A percentile compares a stretch with the other conserved stretches of the same genome.
Evolutionary conservation across 2,888 invertebrate species (phyloP).

Genomic region (Dendrolimus houi): DNA sequence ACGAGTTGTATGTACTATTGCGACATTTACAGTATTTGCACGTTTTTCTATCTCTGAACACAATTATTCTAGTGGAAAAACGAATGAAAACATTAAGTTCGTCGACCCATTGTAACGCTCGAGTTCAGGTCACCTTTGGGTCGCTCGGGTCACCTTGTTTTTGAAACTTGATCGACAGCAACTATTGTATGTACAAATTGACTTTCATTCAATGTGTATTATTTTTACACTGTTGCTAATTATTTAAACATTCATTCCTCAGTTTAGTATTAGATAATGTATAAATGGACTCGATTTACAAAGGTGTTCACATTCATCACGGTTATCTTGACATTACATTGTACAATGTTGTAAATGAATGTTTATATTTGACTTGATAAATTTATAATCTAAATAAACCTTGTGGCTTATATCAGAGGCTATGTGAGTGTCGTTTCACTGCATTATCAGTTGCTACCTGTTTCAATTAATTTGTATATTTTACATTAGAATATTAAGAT

Average conservation of each 20-base stretch:
- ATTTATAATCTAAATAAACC: conserved; percentile 10
- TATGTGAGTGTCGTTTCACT: not conserved
- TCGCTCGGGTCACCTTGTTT: conserved; percentile 67
- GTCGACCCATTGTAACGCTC: conserved; percentile 46
- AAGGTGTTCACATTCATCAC: not conserved
- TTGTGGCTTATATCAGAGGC: conserved; percentile 11
- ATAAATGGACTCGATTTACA: not conserved
- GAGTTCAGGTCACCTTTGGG: conserved; percentile 61
- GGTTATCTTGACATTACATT: not conserved
- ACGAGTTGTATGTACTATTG: not conserved
- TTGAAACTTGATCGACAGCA: conserved; percentile 63
- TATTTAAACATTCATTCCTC: no score
- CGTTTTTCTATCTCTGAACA: conserved; percentile 13
- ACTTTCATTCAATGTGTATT: conserved; percentile 46
- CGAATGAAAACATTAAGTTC: conserved; percentile 41
- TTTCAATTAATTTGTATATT: not conserved
- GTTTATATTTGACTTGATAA: conserved; percentile 6
- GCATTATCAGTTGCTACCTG: not conserved
- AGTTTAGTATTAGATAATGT: no score
- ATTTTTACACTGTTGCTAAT: conserved; percentile 20
- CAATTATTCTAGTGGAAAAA: conserved; percentile 22
- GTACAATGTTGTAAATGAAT: not conserved
- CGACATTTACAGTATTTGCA: not conserved
- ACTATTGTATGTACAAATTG: conserved; percentile 46
- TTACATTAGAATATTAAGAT: not conserved